phyloP scores from a whole-genome alignment of 2,797 vertebrate species.

The Ceyx erithaca region DNA sequence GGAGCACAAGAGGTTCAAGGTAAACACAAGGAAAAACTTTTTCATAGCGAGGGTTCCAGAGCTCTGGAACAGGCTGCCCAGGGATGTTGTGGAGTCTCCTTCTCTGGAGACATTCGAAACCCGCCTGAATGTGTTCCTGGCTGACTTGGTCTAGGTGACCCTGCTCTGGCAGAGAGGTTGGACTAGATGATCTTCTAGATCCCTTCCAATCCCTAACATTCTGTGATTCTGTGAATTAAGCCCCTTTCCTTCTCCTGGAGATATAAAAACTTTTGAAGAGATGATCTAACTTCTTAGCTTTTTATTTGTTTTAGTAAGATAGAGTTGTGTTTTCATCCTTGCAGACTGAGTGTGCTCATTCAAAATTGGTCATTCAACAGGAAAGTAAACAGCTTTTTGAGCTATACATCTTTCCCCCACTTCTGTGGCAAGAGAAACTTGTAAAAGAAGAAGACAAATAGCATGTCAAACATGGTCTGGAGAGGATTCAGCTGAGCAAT shows the following conservation, averaged over 20 bases:
- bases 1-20: too few relatives aligned
- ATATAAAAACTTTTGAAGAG: conserved; percentile 45
- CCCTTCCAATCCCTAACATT: too few relatives aligned
- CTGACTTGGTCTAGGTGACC: too few relatives aligned
- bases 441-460: conserved; percentile 74
- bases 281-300: conserved; percentile 57
- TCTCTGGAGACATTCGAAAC: too few relatives aligned
- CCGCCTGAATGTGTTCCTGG: too few relatives aligned
- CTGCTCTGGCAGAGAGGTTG: too few relatives aligned
- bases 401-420: conserved; percentile 37
- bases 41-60: too few relatives aligned
- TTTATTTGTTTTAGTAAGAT: conserved; percentile 34
- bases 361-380: conserved; percentile 71
- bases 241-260: conserved; percentile 1
- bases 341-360: conserved; percentile 60
- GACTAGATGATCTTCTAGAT: too few relatives aligned
- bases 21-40: too few relatives aligned
- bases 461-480: conserved; percentile 72
- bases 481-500: conserved; percentile 64
- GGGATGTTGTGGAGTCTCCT: too few relatives aligned
- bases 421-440: conserved; percentile 68
- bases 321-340: conserved; percentile 50
- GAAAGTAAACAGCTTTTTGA: conserved; percentile 68
- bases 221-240: conserved; percentile 20
- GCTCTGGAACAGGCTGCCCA: too few relatives aligned